Conservation (phyloP, 2,888 invertebrate genomes). For the Brenthis daphne region DNA sequence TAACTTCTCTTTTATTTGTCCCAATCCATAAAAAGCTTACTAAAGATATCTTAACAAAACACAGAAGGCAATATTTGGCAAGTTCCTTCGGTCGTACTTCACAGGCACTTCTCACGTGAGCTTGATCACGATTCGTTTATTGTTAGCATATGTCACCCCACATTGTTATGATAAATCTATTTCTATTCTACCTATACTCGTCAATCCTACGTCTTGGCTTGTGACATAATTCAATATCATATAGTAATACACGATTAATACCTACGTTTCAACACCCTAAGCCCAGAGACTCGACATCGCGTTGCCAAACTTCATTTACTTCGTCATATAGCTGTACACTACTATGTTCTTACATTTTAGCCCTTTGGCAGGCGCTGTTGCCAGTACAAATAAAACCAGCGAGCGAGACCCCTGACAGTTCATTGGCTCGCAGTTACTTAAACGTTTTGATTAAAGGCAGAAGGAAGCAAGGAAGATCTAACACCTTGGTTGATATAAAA, state of each 20-base stretch:
- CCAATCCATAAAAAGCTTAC: not conserved
- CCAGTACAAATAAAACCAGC: slow-evolving; percentile 53
- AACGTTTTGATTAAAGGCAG: slow-evolving; percentile 42
- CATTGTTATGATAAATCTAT: slow-evolving; percentile 41
- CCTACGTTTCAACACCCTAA: slow-evolving; percentile 36
- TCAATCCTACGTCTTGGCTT: slow-evolving; percentile 40
- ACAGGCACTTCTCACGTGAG: slow-evolving; percentile 35
- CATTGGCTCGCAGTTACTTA: slow-evolving; percentile 51
- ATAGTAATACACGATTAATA: slow-evolving; percentile 35
- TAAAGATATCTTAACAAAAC: slow-evolving; percentile 1
- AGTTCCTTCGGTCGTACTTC: slow-evolving; percentile 10
- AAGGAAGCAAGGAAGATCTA: slow-evolving; percentile 54
- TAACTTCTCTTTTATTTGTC: not conserved
- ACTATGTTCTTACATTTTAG: slow-evolving; percentile 40
- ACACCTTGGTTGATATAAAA: slow-evolving; percentile 48
- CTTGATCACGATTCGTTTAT: slow-evolving; percentile 35
- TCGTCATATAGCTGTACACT: slow-evolving; percentile 39
- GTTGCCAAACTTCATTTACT: slow-evolving; percentile 57
- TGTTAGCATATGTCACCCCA: slow-evolving; percentile 31
- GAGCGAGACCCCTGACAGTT: slow-evolving; percentile 54
- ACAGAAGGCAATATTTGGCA: slow-evolving; percentile 6
- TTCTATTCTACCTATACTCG: slow-evolving; percentile 39
- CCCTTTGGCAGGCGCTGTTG: slow-evolving; percentile 64
- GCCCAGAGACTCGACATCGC: slow-evolving; percentile 41
- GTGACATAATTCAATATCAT: slow-evolving; percentile 44